phyloP scores from a whole-genome alignment of 2,113 vertebrate genomes.

The Trichomycterus rosablanca region DNA sequence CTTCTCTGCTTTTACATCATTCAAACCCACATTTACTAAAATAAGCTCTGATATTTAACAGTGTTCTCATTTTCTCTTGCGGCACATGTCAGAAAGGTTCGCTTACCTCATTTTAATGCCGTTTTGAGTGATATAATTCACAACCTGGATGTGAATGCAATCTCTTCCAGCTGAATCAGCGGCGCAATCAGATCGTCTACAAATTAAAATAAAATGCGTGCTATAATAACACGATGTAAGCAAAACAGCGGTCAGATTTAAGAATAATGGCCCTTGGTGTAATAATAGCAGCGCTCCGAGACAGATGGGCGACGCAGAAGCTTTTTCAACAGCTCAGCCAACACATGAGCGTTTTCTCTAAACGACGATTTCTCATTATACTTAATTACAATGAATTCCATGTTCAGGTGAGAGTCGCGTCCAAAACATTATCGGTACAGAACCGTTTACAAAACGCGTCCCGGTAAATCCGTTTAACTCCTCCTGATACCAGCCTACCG shows the following conservation, averaged over 20 bases:
- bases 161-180: constrained; percentile 13
- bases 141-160: constrained; percentile 15
- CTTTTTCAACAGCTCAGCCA: constrained; percentile 44
- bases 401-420: constrained; percentile 62
- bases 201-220: background rate
- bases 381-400: constrained; percentile 61
- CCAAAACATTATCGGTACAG: constrained; percentile 42
- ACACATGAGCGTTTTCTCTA: constrained; percentile 53
- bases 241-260: constrained; percentile 2
- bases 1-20: constrained; percentile 1
- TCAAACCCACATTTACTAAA: background rate
- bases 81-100: constrained; percentile 2
- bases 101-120: constrained; percentile 72
- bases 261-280: constrained; percentile 30
- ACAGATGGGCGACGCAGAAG: constrained; percentile 49
- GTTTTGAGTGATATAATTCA: constrained; percentile 41
- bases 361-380: constrained; percentile 52
- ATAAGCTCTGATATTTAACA: background rate
- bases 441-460: constrained; percentile 55
- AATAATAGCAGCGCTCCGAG: constrained; percentile 38
- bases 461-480: constrained; percentile 72
- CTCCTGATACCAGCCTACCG: constrained; percentile 53
- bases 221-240: background rate
- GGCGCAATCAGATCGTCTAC: constrained; percentile 19
- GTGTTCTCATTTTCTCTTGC: background rate